Evolutionary conservation across 2,888 invertebrate species (phyloP).

Genomic region (Sphaerophoria rueppellii): DNA sequence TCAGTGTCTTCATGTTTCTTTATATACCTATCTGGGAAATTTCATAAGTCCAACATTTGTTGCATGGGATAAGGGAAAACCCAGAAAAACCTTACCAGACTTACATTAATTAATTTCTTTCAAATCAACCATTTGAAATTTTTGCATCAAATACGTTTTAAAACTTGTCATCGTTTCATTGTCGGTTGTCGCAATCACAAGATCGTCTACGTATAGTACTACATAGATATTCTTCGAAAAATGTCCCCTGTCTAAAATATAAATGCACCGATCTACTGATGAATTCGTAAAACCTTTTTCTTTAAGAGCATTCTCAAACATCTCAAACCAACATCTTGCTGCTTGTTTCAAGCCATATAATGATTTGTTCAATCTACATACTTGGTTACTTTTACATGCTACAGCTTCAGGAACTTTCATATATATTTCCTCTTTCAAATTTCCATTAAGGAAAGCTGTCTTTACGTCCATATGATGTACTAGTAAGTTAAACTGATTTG

Average conservation of each 20-base stretch:
- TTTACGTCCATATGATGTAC: constrained; percentile 52
- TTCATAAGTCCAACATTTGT: constrained; percentile 41
- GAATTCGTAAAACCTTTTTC: constrained; percentile 62
- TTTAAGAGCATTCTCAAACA: constrained; percentile 58
- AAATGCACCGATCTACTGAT: constrained; percentile 57
- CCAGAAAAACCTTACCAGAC: constrained; percentile 47
- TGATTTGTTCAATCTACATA: constrained; percentile 32
- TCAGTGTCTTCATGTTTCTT: neutral
- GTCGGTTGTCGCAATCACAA: constrained; percentile 60
- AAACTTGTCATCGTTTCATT: constrained; percentile 59
- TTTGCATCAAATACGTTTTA: constrained; percentile 71
- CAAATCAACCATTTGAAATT: constrained; percentile 74
- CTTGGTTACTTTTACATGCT: constrained; percentile 13
- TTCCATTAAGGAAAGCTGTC: constrained; percentile 10
- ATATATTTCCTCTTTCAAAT: constrained; percentile 6
- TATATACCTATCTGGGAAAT: constrained; percentile 3
- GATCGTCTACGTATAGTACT: constrained; percentile 40
- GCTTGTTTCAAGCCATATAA: constrained; percentile 69
- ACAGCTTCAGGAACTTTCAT: constrained; percentile 36
- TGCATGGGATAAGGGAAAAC: constrained; percentile 45
- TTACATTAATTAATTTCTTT: constrained; percentile 63
- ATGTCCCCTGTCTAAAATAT: constrained; percentile 32
- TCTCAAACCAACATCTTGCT: constrained; percentile 64
- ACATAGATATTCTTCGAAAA: constrained; percentile 58
- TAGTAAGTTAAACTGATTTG: constrained; percentile 65